Evolutionary conservation across 2,797 vertebrate genomes (phyloP).

Genomic region (Leuciscus waleckii): DNA sequence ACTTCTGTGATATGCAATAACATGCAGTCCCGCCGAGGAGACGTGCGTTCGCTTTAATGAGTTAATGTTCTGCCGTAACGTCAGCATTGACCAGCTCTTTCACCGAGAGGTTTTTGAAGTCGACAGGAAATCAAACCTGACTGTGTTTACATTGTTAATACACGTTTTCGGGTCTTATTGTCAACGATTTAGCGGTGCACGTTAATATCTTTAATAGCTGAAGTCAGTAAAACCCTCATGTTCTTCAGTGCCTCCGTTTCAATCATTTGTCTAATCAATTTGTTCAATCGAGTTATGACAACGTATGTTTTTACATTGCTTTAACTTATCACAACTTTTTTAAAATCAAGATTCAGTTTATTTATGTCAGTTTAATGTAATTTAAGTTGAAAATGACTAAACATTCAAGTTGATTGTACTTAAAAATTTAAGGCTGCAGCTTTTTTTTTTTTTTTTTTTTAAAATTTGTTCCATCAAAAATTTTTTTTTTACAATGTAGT

Average conservation of each 20-base stretch:
- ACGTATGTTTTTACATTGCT: too few species aligned
- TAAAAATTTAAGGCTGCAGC: too few species aligned
- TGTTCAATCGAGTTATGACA: too few species aligned
- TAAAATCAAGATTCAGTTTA: too few species aligned
- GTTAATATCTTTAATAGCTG: not conserved
- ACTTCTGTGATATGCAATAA: conserved; percentile 12
- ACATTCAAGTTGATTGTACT: too few species aligned
- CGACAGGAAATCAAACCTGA: not conserved
- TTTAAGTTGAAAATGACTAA: too few species aligned
- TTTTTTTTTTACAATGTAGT: too few species aligned
- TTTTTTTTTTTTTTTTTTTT: too few species aligned
- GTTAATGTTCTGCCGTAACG: not conserved
- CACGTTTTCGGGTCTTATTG: not conserved
- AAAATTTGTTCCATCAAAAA: too few species aligned
- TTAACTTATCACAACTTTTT: too few species aligned
- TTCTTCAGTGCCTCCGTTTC: not conserved
- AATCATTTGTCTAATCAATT: not conserved
- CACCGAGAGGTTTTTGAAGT: conserved; percentile 6
- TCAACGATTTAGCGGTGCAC: not conserved
- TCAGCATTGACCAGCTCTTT: not conserved
- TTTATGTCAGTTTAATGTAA: too few species aligned
- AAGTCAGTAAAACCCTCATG: not conserved
- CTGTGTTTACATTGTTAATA: not conserved
- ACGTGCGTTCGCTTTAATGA: conserved; percentile 17
- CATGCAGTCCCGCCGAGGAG: conserved; percentile 4